Base-by-base conservation (phyloP, 92 coral and sea anemone species). In the Muricea muricata region DNA sequence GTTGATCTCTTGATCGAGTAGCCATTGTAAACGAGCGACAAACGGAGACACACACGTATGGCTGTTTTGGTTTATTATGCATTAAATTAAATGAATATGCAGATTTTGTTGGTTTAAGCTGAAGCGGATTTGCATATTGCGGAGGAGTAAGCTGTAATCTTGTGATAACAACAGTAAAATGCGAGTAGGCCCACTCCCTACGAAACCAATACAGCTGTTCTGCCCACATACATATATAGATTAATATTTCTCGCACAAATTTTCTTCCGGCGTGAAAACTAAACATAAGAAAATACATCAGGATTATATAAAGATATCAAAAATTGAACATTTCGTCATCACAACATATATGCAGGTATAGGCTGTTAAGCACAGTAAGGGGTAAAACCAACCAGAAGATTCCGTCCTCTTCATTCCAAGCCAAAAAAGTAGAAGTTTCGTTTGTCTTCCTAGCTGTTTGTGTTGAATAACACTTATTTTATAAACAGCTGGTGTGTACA, bases 121-220 rank as follows among this genome's bases (percentile, higher is more conserved):
- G 42, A 13, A 52, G 50, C 50, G 60, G 35, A 68, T 68, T 68
- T 68, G 75, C 75, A 68, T 68, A 23, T 68, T 33, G 75, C 46
- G 75, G 50, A 37, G 75, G 75, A 12, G 75, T 68, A 0, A 0
- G 3, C 0, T 37, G 1, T 20, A 20, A 6, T 48, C 18, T 48
- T 15, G 20, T 52, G 60, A 52, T 8, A 45, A 52, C 15, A 15
- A 17, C 7, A 52, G 3, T 6, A 13, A 9, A 45, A 17, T 10
- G 60, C 26, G 60, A 52, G 60, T 52, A 20, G 60, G 60, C 21
- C 20, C 21, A 20, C 26, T 52, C 20, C 60, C 60, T 52, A 52
- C 20, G 24, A 52, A 37, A 18, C 60, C 60, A 52, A 52, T 18
- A 52, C 60, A 52, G 60, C 60, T 52, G 60, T 52, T 20, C 60